phyloP scores from a whole-genome alignment of 1,140 invertebrate genomes.

The Nasonia longicornis region DNA sequence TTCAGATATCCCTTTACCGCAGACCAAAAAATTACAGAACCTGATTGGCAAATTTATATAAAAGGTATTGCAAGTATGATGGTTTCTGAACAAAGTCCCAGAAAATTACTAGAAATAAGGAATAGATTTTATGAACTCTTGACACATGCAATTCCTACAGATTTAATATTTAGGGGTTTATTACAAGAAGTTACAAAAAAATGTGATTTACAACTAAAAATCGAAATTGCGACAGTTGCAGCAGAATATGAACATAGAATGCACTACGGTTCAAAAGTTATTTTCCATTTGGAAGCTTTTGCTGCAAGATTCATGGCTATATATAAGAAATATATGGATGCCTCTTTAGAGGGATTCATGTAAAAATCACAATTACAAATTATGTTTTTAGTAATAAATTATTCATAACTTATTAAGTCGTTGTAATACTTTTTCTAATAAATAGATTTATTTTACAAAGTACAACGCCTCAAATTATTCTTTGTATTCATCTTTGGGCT shows the following conservation, averaged over 20 bases:
- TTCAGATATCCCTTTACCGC: slow-evolving; percentile 82
- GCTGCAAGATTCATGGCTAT: slow-evolving; percentile 96
- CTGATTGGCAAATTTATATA: slow-evolving; percentile 95
- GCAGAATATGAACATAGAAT: slow-evolving; percentile 92
- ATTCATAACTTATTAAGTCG: slow-evolving; percentile 23
- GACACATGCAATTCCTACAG: slow-evolving; percentile 92
- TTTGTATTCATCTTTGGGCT: slow-evolving; percentile 8
- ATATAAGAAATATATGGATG: slow-evolving; percentile 88
- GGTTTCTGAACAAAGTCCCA: slow-evolving; percentile 88
- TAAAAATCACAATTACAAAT: slow-evolving; percentile 33
- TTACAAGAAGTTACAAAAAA: slow-evolving; percentile 87
- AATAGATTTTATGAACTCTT: slow-evolving; percentile 93
- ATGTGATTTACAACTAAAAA: slow-evolving; percentile 91
- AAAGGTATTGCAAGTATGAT: slow-evolving; percentile 90
- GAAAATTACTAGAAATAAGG: slow-evolving; percentile 86
- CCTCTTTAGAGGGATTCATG: slow-evolving; percentile 69
- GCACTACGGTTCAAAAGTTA: slow-evolving; percentile 91
- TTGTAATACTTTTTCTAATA: slow-evolving; percentile 44
- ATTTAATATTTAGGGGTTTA: slow-evolving; percentile 92
- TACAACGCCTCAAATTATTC: slow-evolving; percentile 37
- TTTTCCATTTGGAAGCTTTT: slow-evolving; percentile 98
- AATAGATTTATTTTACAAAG: slow-evolving; percentile 47
- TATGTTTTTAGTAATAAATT: slow-evolving; percentile 26
- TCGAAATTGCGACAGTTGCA: slow-evolving; percentile 85
- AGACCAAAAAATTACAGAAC: slow-evolving; percentile 85